These are phyloP conservation scores for Lithophane socia DNA, from an alignment of 2,888 invertebrate species.

Conservation along the genomic window DNA sequence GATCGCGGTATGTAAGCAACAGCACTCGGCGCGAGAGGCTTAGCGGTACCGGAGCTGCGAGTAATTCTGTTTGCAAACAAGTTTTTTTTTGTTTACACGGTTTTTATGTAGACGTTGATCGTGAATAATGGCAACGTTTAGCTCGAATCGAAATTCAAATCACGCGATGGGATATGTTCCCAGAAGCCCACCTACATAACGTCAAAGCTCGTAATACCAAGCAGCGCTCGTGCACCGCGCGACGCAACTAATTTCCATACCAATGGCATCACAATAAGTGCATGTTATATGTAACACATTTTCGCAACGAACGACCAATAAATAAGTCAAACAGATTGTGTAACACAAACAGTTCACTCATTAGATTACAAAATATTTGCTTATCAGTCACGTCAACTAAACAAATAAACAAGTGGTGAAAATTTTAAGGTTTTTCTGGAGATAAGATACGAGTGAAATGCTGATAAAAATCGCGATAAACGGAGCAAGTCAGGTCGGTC, in stretches of 20 bases:
- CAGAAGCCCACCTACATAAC: slow-evolving; percentile 29
- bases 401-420: slow-evolving; percentile 86
- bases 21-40: slow-evolving; percentile 65
- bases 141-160: slow-evolving; percentile 44
- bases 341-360: slow-evolving; percentile 74
- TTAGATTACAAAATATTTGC: slow-evolving; percentile 84
- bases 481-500: slow-evolving; percentile 64
- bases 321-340: slow-evolving; percentile 74
- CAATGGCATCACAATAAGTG: slow-evolving; percentile 75
- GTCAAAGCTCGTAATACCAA: slow-evolving; percentile 25
- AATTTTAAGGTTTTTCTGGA: slow-evolving; percentile 73
- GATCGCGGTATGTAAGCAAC: slow-evolving; percentile 70
- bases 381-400: slow-evolving; percentile 77
- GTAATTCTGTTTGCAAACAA: slow-evolving; percentile 71
- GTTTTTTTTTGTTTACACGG: slow-evolving; percentile 56
- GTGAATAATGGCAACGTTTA: slow-evolving; percentile 30
- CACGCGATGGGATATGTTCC: slow-evolving; percentile 24
- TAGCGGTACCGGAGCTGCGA: slow-evolving; percentile 63
- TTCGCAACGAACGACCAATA: slow-evolving; percentile 75
- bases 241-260: slow-evolving; percentile 77
- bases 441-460: slow-evolving; percentile 87
- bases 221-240: slow-evolving; percentile 45
- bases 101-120: slow-evolving; percentile 40
- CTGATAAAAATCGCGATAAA: slow-evolving; percentile 74
- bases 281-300: slow-evolving; percentile 71